Conservation (phyloP, 2,797 vertebrate species). For the Liasis olivaceus region DNA sequence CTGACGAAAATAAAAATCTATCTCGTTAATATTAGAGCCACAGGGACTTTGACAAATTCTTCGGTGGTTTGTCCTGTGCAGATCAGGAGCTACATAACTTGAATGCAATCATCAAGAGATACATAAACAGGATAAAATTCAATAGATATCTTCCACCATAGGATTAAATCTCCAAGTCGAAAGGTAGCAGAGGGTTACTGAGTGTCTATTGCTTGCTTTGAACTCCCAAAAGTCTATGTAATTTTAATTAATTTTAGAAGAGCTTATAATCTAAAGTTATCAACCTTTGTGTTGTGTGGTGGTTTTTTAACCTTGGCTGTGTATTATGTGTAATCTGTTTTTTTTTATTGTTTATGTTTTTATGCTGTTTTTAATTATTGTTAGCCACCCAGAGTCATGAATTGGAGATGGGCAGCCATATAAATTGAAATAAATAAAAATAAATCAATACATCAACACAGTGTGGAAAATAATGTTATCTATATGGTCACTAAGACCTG, state of each 20-base stretch:
- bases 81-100: background rate
- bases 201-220: background rate
- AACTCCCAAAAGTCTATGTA: background rate
- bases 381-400: no score
- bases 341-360: background rate
- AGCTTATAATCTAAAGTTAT: background rate
- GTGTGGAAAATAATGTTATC: background rate
- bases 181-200: background rate
- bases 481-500: no score
- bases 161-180: background rate
- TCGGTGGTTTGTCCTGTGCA: background rate
- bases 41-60: background rate
- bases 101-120: background rate
- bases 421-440: no score
- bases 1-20: conserved; percentile 18
- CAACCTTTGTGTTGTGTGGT: background rate
- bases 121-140: background rate
- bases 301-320: background rate
- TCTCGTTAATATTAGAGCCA: conserved; percentile 1
- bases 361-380: no score
- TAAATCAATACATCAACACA: no score
- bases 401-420: no score
- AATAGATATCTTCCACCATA: background rate
- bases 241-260: background rate
- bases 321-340: background rate